Percentiles rank a stretch among this genome's conserved stretches.
These are phyloP conservation scores for Drosophila suboccidentalis DNA, from an alignment of 2,888 invertebrate genomes.

Conservation along the genomic window DNA sequence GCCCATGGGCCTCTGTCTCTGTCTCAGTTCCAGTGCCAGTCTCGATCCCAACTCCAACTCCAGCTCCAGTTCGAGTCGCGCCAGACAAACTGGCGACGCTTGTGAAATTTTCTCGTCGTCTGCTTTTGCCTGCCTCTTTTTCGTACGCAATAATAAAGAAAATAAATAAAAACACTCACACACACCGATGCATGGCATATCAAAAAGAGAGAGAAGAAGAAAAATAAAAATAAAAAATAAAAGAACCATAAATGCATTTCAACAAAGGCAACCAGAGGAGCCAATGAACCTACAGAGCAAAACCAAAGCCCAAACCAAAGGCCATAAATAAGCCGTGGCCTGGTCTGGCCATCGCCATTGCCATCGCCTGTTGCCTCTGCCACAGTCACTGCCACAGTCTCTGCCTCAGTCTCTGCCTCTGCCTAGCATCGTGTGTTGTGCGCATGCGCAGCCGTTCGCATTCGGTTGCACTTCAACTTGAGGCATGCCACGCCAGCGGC, in stretches of 20 bases:
- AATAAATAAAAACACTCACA: constrained; percentile 67
- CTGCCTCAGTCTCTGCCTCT: not conserved
- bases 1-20: constrained; percentile 19
- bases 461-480: constrained; percentile 77
- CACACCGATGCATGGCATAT: constrained; percentile 29
- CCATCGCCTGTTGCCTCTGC: constrained; percentile 8
- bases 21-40: constrained; percentile 20
- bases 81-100: constrained; percentile 84
- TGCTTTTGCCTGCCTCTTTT: constrained; percentile 59
- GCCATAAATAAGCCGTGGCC: constrained; percentile 73
- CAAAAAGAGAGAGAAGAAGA: constrained; percentile 15
- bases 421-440: constrained; percentile 56
- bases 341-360: constrained; percentile 12
- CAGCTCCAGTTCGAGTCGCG: constrained; percentile 56
- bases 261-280: constrained; percentile 71
- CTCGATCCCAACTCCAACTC: constrained; percentile 3
- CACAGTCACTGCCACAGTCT: not conserved
- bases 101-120: constrained; percentile 79
- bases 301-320: constrained; percentile 69
- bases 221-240: constrained; percentile 10
- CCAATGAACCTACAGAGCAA: constrained; percentile 76
- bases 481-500: constrained; percentile 64
- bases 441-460: constrained; percentile 72
- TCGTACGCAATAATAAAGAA: constrained; percentile 76
- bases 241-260: constrained; percentile 75